Percentiles rank a stretch among this genome's conserved stretches.
Conservation (phyloP, 2,797 vertebrate species). For the Sebastes vulpes region DNA sequence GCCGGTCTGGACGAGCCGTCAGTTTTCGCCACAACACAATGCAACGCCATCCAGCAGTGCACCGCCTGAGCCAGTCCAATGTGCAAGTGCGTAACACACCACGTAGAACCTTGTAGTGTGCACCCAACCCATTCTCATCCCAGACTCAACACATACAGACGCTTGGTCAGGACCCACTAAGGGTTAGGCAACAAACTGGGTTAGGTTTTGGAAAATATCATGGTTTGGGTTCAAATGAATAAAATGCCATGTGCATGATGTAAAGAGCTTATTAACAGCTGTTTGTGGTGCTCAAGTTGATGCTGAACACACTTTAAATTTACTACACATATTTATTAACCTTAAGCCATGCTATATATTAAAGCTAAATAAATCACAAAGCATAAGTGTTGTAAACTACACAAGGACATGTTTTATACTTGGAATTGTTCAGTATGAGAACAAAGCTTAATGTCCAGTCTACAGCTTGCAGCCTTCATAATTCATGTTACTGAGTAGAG, state of each 20-base stretch:
- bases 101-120: not conserved
- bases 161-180: no score
- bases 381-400: not conserved
- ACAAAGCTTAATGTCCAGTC: not conserved
- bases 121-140: no score
- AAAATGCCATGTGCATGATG: not conserved
- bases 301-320: not conserved
- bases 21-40: not conserved
- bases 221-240: no score
- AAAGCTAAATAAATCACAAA: not conserved
- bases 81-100: not conserved
- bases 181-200: no score
- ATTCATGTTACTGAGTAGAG: not conserved
- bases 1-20: not conserved
- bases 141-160: no score
- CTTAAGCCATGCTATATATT: not conserved
- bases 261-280: not conserved
- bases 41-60: not conserved
- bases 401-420: not conserved
- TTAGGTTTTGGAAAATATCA: no score
- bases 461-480: not conserved
- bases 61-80: not conserved
- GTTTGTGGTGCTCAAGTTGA: not conserved
- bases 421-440: not conserved
- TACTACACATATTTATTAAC: not conserved